phyloP scores from a whole-genome alignment of 2,888 invertebrate species.

The Trisateles emortualis region DNA sequence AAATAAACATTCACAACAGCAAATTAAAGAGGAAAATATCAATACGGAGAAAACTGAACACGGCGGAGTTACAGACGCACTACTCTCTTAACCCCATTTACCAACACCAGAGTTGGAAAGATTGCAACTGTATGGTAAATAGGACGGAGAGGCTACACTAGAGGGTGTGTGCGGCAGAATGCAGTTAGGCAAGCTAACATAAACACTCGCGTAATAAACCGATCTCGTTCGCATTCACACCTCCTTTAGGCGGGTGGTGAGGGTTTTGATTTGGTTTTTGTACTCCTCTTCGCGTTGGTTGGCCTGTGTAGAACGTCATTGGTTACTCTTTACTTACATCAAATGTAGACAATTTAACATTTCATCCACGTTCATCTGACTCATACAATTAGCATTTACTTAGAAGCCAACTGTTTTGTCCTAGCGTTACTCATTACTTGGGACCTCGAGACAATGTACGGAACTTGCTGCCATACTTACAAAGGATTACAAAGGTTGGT shows the following conservation, averaged over 20 bases:
- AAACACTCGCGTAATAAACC: constrained; percentile 72
- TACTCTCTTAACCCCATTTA: constrained; percentile 67
- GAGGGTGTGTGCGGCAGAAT: constrained; percentile 69
- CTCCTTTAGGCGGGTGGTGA: constrained; percentile 99
- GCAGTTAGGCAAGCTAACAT: constrained; percentile 81
- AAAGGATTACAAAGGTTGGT: constrained; percentile 68
- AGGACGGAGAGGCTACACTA: constrained; percentile 59
- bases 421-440: constrained; percentile 34
- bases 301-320: constrained; percentile 90
- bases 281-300: constrained; percentile 99
- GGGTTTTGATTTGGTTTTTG: constrained; percentile 99
- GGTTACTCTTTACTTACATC: constrained; percentile 51
- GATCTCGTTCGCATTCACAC: constrained; percentile 88
- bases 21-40: constrained; percentile 54
- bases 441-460: constrained; percentile 29
- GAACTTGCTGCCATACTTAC: constrained; percentile 26
- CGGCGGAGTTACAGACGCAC: constrained; percentile 62
- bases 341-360: constrained; percentile 9
- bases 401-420: constrained; percentile 31
- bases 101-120: constrained; percentile 45
- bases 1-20: constrained; percentile 66
- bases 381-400: constrained; percentile 41
- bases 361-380: constrained; percentile 30
- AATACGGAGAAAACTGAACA: constrained; percentile 61
- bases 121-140: constrained; percentile 53